Conservation (phyloP, 2,113 vertebrate genomes). For the Entelurus aequoreus region DNA sequence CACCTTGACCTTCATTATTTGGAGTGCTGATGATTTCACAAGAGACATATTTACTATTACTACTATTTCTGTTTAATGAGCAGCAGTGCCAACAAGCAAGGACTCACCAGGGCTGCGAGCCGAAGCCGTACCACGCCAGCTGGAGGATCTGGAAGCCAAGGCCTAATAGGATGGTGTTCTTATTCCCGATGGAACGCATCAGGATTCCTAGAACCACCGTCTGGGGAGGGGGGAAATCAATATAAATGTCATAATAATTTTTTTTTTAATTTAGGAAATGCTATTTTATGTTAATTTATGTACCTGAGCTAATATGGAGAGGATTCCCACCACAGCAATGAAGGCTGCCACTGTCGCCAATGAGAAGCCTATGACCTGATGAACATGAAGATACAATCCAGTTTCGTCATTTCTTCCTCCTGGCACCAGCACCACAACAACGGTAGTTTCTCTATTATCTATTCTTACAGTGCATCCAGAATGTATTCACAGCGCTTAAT, state of each 20-base stretch:
- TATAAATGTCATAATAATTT: no score
- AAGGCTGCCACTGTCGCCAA: constrained; percentile 87
- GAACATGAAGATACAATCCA: not conserved
- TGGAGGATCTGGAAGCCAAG: constrained; percentile 90
- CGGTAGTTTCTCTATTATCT: not conserved
- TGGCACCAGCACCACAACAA: not conserved
- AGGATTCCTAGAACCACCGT: constrained; percentile 85
- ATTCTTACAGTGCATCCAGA: not conserved
- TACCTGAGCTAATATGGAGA: constrained; percentile 89
- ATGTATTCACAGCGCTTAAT: no score
- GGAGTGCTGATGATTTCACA: no score
- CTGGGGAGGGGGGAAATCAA: constrained; percentile 49
- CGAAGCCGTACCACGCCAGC: constrained; percentile 89
- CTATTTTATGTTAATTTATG: not conserved
- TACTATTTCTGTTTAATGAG: not conserved
- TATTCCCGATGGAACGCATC: constrained; percentile 89
- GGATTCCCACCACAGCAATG: constrained; percentile 86
- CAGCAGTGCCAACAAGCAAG: not conserved
- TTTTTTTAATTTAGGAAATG: no score
- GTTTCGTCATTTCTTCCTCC: not conserved
- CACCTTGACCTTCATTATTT: no score
- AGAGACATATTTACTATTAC: no score
- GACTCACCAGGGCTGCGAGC: constrained; percentile 88
- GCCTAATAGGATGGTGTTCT: constrained; percentile 87
- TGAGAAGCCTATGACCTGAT: constrained; percentile 83